Percentiles rank a stretch among this genome's conserved stretches.
These are phyloP conservation scores for Pygoscelis adeliae DNA, from an alignment of 2,113 vertebrate species.

Conservation along the genomic window DNA sequence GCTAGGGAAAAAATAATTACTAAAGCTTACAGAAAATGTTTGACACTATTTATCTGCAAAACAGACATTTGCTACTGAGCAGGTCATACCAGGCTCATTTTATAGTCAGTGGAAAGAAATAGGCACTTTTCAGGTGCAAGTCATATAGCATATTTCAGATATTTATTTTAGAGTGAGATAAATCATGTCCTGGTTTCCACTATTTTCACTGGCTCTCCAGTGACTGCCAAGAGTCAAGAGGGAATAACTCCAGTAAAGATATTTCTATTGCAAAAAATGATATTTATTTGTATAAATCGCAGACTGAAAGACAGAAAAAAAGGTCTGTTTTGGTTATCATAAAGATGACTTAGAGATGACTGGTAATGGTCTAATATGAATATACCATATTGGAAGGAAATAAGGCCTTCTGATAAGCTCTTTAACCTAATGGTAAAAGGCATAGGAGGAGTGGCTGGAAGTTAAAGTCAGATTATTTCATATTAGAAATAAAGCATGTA, in stretches of 20 bases:
- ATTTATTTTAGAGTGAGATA: not conserved
- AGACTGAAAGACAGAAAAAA: not conserved
- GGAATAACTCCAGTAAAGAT: not conserved
- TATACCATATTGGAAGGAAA: not conserved
- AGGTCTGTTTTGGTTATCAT: not conserved
- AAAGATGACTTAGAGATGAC: not conserved
- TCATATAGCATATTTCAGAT: not conserved
- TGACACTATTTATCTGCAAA: not conserved
- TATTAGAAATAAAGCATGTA: not conserved
- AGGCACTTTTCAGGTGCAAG: not conserved
- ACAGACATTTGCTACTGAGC: not conserved
- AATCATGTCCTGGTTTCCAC: not conserved
- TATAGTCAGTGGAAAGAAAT: not conserved
- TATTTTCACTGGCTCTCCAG: not conserved
- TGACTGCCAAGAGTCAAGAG: not conserved
- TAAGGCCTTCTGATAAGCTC: not conserved
- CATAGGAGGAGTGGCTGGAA: not conserved
- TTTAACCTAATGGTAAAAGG: not conserved
- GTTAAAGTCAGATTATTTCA: not conserved
- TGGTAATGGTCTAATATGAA: not conserved
- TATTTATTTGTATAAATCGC: not conserved
- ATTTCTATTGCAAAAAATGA: not conserved
- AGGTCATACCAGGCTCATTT: not conserved
- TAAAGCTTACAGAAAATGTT: not conserved
- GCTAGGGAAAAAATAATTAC: not conserved